phyloP scores from a whole-genome alignment of 2,113 vertebrate genomes.

The Corvus moneduloides region DNA sequence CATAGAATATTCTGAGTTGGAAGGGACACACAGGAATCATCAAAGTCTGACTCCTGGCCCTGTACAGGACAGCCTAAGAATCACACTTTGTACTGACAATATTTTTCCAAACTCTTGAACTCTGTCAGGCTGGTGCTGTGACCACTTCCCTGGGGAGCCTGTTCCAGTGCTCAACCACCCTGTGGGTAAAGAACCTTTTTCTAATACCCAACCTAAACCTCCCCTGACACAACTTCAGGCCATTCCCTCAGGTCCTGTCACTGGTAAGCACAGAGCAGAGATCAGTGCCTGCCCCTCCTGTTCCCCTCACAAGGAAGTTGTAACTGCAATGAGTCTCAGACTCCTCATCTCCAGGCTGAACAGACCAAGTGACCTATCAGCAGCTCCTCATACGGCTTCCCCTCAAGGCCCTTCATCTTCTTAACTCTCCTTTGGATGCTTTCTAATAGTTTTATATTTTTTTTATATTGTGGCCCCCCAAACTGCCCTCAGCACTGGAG shows the following conservation, averaged over 20 bases:
- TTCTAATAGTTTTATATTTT: neutral
- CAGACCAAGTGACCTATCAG: neutral
- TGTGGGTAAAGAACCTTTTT: neutral
- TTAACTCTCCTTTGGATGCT: neutral
- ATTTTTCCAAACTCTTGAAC: neutral
- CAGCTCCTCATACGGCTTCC: neutral
- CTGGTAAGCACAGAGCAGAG: neutral
- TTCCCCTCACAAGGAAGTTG: accelerated
- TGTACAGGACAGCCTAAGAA: neutral
- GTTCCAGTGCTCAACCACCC: neutral
- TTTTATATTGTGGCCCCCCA: neutral
- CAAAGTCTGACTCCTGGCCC: neutral
- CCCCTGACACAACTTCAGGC: too few species aligned
- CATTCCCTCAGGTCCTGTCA: neutral
- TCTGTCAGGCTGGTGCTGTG: neutral
- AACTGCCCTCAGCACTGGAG: accelerated
- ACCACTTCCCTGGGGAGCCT: neutral
- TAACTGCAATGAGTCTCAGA: neutral
- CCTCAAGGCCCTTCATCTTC: neutral
- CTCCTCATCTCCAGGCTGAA: neutral
- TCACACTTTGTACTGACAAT: neutral
- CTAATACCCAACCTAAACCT: neutral
- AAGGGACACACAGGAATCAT: neutral
- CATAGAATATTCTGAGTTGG: neutral
- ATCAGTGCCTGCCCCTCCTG: neutral